phyloP scores from a whole-genome alignment of 2,797 vertebrate species.

The Sternarchorhynchus goeldii region DNA sequence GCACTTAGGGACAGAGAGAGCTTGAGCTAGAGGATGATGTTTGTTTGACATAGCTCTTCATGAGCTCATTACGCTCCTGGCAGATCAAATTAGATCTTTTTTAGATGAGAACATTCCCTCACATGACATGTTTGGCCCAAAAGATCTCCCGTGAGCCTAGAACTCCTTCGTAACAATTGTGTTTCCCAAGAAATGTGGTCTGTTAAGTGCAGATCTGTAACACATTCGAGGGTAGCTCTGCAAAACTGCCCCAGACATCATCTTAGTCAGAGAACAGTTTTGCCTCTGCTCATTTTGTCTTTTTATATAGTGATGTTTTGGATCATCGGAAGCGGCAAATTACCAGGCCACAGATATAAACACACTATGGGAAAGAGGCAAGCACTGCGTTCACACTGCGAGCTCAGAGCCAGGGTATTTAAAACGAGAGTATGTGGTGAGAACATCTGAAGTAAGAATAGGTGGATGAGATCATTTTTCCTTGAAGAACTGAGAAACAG shows the following conservation, averaged over 20 bases:
- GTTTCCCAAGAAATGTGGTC: background rate
- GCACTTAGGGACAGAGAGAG: background rate
- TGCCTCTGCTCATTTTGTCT: conserved; percentile 1
- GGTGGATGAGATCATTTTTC: conserved; percentile 10
- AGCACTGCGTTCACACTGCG: conserved; percentile 45
- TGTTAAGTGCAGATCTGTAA: background rate
- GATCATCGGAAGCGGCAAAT: conserved; percentile 37
- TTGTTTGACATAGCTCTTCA: background rate
- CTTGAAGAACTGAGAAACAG: conserved; percentile 6
- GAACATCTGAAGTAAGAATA: conserved; percentile 32
- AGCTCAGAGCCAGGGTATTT: conserved; percentile 34
- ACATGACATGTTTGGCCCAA: conserved; percentile 6
- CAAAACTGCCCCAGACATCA: conserved; percentile 9
- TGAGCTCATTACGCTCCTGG: background rate
- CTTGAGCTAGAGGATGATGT: background rate
- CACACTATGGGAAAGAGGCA: conserved; percentile 53
- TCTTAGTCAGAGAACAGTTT: background rate
- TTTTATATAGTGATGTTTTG: conserved; percentile 6
- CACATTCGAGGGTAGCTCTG: background rate
- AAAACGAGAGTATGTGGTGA: conserved; percentile 23
- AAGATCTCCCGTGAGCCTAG: background rate
- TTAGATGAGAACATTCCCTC: background rate
- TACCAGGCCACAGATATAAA: conserved; percentile 46
- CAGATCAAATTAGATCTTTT: background rate
- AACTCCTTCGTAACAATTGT: conserved; percentile 5